A percentile compares a stretch with the other conserved stretches of the same genome.
These are phyloP conservation scores for Odontophorus gujanensis DNA, from an alignment of 2,113 vertebrate genomes.

Conservation along the genomic window DNA sequence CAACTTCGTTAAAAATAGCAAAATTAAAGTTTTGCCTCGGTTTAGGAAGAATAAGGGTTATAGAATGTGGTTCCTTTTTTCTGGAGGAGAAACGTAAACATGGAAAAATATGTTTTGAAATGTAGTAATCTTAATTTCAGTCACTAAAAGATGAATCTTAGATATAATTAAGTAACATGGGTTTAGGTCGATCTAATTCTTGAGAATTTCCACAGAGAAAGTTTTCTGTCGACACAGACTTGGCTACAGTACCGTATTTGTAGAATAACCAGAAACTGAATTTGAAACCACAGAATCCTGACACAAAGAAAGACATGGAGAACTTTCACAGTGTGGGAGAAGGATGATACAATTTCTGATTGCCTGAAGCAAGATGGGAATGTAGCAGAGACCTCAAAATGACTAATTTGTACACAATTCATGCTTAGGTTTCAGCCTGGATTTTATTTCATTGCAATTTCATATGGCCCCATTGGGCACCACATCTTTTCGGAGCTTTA, in stretches of 20 bases:
- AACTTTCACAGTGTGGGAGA: conserved; percentile 34
- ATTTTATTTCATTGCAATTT: conserved; percentile 4
- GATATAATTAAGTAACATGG: not conserved
- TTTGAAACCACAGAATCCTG: conserved; percentile 47
- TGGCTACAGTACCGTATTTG: not conserved
- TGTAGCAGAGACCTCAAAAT: conserved; percentile 22
- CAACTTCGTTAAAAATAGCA: not conserved
- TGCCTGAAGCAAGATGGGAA: not conserved
- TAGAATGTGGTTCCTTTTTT: not conserved
- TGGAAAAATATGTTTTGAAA: not conserved
- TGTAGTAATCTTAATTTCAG: not conserved
- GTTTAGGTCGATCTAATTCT: not conserved
- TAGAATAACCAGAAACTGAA: conserved; percentile 29
- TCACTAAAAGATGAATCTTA: not conserved
- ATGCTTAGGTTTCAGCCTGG: not conserved
- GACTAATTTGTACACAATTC: not conserved
- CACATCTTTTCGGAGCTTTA: not conserved
- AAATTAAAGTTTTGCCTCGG: not conserved
- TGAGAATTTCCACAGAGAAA: not conserved
- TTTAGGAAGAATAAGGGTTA: not conserved
- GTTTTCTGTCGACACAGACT: not conserved
- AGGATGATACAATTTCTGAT: conserved; percentile 41
- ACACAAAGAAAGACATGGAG: not conserved
- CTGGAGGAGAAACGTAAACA: not conserved
- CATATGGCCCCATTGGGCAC: not conserved